Evolutionary conservation across 2,888 invertebrate genomes (phyloP), one percentile per base, ranked within the genome.

Genomic region (Rhagonycha lutea): DNA sequence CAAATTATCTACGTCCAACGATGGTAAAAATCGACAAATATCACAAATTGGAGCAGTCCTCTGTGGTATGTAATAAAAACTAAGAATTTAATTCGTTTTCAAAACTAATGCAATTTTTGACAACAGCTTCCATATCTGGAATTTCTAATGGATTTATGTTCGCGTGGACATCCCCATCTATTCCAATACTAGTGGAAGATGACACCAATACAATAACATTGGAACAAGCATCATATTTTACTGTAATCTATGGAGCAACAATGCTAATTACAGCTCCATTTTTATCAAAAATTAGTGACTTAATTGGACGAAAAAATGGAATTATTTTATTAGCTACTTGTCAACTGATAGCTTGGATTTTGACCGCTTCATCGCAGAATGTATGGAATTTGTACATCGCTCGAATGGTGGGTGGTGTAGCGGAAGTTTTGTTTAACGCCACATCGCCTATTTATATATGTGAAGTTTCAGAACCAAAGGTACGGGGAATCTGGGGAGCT

Each of bases 111-210:
- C 9, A 62, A 10, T 62, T 23, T 23, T 11, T 14, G 7, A 1
- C 23, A 11, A 23, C 14, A 62, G 62, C 18, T 23, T 62, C 11
- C 5, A 10, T 62, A 11, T 62, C 62, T 10, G 62, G 23, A 11
- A 73, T 85, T 18, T 81, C 81, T 12, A 80, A 80, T 26, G 84
- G 85, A 3, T 72, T 83, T 26, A 72, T 81, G 9, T 82, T 80
- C 76, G 79, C 83, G 2, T 87, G 86, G 86, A 81, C 86, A 47
- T 85, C 86, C 26, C 86, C 86, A 26, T 83, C 85, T 5, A 82
- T 86, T 26, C 84, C 85, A 32, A 82, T 81, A 75, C 80, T 87
- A 7, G 79, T 83, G 29, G 79, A 81, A 26, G 83, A 83, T 61
- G 81, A 84, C 60, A 78, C 80, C 81, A 81, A 29, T 73, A 14